Evolutionary conservation across 2,113 vertebrate species (phyloP), one percentile per base, ranked within the genome.

Genomic region (Carlito syrichta): DNA sequence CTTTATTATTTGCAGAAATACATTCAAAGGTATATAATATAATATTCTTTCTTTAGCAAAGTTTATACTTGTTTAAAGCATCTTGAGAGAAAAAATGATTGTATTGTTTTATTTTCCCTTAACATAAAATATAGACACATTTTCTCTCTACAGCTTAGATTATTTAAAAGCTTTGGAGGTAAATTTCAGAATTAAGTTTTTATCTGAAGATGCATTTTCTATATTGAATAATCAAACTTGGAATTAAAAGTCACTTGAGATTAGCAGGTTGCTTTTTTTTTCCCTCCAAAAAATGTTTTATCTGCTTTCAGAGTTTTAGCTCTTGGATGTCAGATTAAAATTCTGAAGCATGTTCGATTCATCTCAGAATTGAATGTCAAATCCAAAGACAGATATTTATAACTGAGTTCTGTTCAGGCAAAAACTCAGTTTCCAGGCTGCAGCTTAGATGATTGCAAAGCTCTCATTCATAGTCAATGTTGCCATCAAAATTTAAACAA

Each of bases 251-350:
- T 96, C 97, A 93, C 60, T 97, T 96, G 97, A 97, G 94, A 97
- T 96, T 92, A 97, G 86, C 91, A 96, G 82, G 89, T 97, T 96
- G 54, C 52, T 82, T 94, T 81, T 48, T 38, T 66, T 17, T 4
- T 9, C 3, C 7, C n/a, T n/a, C n/a, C n/a, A n/a, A 52, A 91
- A 68, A 95, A 86, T 93, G 79, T 96, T 97, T 97, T 97, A 92
- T 97, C 95, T 96, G 32, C 87, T 97, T 94, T 94, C 50, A 96
- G 88, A 93, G 82, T 96, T 97, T 97, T 71, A 96, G 96, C 50
- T 96, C 82, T 97, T 96, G 69, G 60, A 82, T 96, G 88, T 97
- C 93, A 97, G 95, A 96, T 97, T 96, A 97, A 97, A 95, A 97
- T 97, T 98, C 94, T 95, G 86, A 96, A 91, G 96, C 62, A 93